These are phyloP conservation scores for Drosophila littoralis DNA, from an alignment of 1,140 invertebrate genomes.

Conservation along the genomic window DNA sequence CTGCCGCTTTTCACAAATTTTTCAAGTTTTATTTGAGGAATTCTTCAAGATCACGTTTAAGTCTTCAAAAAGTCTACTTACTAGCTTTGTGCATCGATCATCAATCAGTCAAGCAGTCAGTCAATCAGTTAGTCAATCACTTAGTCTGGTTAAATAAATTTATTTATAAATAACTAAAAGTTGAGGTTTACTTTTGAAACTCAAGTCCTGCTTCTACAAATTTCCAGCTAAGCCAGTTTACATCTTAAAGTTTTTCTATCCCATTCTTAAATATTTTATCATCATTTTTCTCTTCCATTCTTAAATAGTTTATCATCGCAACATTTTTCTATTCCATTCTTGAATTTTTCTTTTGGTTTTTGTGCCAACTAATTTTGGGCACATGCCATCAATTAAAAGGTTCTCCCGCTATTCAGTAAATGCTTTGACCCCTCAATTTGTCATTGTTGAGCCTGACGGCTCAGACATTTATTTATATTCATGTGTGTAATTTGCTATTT, in stretches of 20 bases:
- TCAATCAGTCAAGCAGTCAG: conserved; percentile 1
- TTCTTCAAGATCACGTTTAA: no score
- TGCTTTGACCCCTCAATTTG: conserved; percentile 41
- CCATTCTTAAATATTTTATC: background rate
- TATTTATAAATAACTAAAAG: background rate
- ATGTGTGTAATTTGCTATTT: conserved; percentile 66
- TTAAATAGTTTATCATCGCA: background rate
- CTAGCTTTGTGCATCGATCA: background rate
- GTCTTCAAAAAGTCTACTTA: no score
- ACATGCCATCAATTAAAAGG: conserved; percentile 43
- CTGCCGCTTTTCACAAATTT: no score
- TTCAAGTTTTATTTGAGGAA: no score
- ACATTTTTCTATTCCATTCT: background rate
- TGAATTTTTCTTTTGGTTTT: background rate
- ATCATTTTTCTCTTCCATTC: conserved; percentile 1
- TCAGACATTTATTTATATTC: conserved; percentile 63
- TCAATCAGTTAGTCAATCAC: background rate
- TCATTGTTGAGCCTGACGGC: conserved; percentile 38
- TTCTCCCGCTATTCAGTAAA: conserved; percentile 31
- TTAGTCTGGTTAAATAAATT: no score
- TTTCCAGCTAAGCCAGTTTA: conserved; percentile 24
- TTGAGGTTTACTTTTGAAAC: background rate
- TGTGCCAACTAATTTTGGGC: conserved; percentile 28
- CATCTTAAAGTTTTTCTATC: background rate
- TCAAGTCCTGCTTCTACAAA: background rate